Base-by-base conservation (phyloP, 2,888 invertebrate genomes). In the Diaprepes abbreviatus region DNA sequence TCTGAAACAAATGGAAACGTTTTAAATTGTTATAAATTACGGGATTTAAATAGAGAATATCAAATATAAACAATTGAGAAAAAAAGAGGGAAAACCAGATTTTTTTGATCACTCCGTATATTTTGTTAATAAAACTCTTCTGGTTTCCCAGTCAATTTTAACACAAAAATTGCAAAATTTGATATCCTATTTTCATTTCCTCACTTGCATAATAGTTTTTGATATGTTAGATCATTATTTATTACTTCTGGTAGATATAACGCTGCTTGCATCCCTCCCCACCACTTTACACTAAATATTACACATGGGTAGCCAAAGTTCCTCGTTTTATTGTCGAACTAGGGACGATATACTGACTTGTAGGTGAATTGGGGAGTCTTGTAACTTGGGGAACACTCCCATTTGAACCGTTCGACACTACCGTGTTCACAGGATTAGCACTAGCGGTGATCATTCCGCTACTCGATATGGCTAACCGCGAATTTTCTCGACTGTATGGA, bases 301-400 rank as follows among this genome's bases (percentile, higher is more conserved):
- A 89, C 86, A 90, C 90, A 80, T 90, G 90, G 81, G 90, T 90
- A 74, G 90, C 90, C 82, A 90, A 85, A 52, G 89, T 88, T 70
- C 89, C 89, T 58, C 89, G 86, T 80, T 89, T 90, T 57, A 89
- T 87, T 74, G 88, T 87, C 58, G 88, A 85, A 79, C 86, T 88
- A 70, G 89, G 86, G 58, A 87, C 85, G 74, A 88, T 88, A 78
- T 87, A 88, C 78, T 87, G 88, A 76, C 85, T 85, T 45, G 86
- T 85, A 9, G 86, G 85, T 43, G 86, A 85, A 77, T 84, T 83
- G 58, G 86, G 85, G 70, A 86, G 79, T 73, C 85, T 79, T 54
- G 84, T 85, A 73, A 87, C 87, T 82, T 89, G 89, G 67, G 88
- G 88, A 74, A 86, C 81, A 71, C 82, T 81, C 38, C 85, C 84